Conservation (phyloP, 2,797 vertebrate species). For the Urosaurus nigricauda region DNA sequence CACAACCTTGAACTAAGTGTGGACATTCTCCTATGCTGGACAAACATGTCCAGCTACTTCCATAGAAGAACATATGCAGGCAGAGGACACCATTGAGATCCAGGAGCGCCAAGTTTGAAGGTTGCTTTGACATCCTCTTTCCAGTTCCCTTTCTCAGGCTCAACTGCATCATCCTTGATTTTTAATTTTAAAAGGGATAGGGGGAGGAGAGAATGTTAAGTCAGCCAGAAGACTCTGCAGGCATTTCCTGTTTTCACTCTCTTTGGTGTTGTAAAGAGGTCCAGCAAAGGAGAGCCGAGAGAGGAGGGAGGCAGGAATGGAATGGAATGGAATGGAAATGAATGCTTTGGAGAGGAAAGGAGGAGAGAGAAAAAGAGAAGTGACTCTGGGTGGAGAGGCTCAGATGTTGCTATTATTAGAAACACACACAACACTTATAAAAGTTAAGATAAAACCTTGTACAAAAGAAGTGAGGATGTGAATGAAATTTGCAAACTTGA, state of each 20-base stretch:
- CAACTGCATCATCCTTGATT: fast-evolving
- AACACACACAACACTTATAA: not conserved
- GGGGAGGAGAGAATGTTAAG: constrained; percentile 27
- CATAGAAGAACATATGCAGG: too few relatives aligned
- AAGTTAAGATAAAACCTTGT: not conserved
- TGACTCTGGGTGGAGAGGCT: too few relatives aligned
- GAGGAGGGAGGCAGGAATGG: not conserved
- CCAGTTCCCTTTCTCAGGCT: constrained; percentile 21
- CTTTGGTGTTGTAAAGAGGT: constrained; percentile 67
- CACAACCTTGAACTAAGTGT: too few relatives aligned
- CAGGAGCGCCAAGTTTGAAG: too few relatives aligned
- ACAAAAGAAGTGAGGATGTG: not conserved
- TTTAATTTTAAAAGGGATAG: not conserved
- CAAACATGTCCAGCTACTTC: too few relatives aligned
- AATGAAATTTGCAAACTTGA: not conserved
- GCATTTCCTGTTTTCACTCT: constrained; percentile 83
- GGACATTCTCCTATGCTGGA: too few relatives aligned
- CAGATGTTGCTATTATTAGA: not conserved
- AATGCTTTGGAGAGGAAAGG: not conserved
- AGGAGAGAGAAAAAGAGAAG: too few relatives aligned
- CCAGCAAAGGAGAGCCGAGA: constrained; percentile 50
- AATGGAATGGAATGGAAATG: not conserved
- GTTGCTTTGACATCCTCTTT: constrained; percentile 5
- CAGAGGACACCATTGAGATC: too few relatives aligned
- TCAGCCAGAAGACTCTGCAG: constrained; percentile 79